Conservation (phyloP, 2,888 invertebrate genomes). For the Prosopocoilus inquinatus region DNA sequence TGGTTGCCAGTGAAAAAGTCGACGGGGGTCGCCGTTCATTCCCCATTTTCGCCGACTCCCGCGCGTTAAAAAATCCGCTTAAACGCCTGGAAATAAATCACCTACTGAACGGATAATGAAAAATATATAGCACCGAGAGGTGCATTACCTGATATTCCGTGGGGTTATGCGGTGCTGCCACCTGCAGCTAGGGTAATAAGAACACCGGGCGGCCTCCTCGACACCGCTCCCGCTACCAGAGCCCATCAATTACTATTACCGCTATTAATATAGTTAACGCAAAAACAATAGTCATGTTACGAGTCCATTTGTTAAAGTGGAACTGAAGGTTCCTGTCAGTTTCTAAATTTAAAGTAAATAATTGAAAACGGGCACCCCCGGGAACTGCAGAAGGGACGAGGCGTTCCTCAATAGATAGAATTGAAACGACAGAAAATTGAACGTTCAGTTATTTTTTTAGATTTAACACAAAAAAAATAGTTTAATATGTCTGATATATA, state of each 20-base stretch:
- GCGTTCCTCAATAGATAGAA: too few species aligned
- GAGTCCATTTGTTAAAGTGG: constrained; percentile 32
- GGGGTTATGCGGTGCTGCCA: constrained; percentile 28
- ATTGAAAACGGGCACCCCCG: constrained; percentile 20
- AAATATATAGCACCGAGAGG: constrained; percentile 12
- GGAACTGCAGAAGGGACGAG: too few species aligned
- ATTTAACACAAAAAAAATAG: too few species aligned
- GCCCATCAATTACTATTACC: constrained; percentile 48
- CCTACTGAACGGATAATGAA: constrained; percentile 17
- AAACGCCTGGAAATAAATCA: constrained; percentile 16
- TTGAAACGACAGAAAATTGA: too few species aligned
- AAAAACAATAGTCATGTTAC: constrained; percentile 39
- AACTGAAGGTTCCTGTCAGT: constrained; percentile 23
- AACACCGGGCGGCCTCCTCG: constrained; percentile 42
- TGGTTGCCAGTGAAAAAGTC: not conserved
- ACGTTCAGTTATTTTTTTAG: too few species aligned
- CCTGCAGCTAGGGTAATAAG: constrained; percentile 49
- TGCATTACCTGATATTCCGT: constrained; percentile 11
- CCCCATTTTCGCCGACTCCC: constrained; percentile 2
- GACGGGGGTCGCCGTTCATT: not conserved
- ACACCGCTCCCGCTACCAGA: constrained; percentile 45
- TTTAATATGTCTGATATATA: too few species aligned
- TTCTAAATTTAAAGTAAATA: constrained; percentile 25
- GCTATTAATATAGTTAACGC: constrained; percentile 42
- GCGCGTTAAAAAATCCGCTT: not conserved